Percentiles rank a stretch among this genome's conserved stretches.
Evolutionary conservation across 2,888 invertebrate species (phyloP).

Genomic region (Drosophila merina): DNA sequence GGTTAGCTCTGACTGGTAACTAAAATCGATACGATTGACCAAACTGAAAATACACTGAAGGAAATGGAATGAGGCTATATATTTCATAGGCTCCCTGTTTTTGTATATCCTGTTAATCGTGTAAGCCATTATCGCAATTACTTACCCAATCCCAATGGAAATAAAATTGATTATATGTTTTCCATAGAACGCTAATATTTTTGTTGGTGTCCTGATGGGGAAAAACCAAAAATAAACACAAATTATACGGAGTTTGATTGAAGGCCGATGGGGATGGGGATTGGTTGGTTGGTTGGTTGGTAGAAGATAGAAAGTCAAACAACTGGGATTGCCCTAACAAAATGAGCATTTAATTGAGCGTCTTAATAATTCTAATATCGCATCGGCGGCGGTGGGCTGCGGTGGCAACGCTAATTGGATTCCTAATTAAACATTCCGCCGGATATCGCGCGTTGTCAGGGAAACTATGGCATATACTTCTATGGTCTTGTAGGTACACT

Average conservation of each 20-base stretch:
- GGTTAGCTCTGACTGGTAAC: constrained; percentile 14
- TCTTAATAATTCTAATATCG: constrained; percentile 58
- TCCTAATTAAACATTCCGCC: constrained; percentile 60
- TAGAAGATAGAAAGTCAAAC: constrained; percentile 22
- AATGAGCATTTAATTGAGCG: constrained; percentile 68
- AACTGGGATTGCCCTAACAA: constrained; percentile 13
- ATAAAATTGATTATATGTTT: neutral
- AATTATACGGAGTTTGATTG: constrained; percentile 44
- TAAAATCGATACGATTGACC: constrained; percentile 47
- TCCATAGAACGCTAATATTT: neutral
- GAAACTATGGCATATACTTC: constrained; percentile 10
- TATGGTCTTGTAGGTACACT: constrained; percentile 23
- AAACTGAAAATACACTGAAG: constrained; percentile 5
- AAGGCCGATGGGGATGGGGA: constrained; percentile 11
- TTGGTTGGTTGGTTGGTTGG: constrained; percentile 10
- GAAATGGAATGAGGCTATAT: neutral
- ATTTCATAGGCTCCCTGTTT: neutral
- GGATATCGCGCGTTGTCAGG: constrained; percentile 23
- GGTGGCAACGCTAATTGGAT: constrained; percentile 66
- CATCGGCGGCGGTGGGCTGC: constrained; percentile 44
- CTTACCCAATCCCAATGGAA: neutral
- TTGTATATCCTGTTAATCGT: neutral
- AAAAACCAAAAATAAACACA: constrained; percentile 57
- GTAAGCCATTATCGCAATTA: neutral
- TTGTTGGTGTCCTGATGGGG: constrained; percentile 6